phyloP scores from a whole-genome alignment of 53 echinoderm and acorn worm genomes.

The Zoroaster sp. region DNA sequence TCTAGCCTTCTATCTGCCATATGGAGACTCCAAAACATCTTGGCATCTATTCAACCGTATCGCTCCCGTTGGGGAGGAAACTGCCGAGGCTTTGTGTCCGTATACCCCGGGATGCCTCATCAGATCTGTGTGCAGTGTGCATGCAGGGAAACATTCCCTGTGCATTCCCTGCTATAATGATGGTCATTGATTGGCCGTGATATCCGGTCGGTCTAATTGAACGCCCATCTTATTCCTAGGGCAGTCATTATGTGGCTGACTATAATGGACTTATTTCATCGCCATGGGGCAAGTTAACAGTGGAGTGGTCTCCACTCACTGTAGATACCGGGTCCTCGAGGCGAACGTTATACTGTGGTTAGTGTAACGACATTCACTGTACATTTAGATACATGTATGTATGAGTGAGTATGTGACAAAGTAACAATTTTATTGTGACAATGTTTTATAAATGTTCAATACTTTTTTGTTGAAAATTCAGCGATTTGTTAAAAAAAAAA shows the following conservation, averaged over 20 bases:
- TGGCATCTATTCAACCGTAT: too few species aligned
- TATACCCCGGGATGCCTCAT: background rate
- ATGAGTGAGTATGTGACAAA: too few species aligned
- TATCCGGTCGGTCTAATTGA: slow-evolving; percentile 48
- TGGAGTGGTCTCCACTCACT: background rate
- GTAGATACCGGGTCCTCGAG: background rate
- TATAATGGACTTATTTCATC: slow-evolving; percentile 32
- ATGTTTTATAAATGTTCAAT: too few species aligned
- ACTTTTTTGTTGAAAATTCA: too few species aligned
- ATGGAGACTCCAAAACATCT: too few species aligned
- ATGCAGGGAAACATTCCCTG: background rate
- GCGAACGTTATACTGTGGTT: background rate
- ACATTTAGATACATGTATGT: background rate
- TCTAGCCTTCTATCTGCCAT: too few species aligned
- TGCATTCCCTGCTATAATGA: background rate
- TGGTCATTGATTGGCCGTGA: slow-evolving; percentile 35
- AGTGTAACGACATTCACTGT: background rate
- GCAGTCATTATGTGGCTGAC: slow-evolving; percentile 18
- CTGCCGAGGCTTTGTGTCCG: background rate
- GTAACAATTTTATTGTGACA: too few species aligned
- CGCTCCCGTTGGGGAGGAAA: background rate
- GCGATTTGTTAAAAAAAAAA: too few species aligned
- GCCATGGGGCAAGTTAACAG: background rate
- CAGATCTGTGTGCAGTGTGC: background rate
- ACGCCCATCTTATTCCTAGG: background rate